Base-by-base conservation (phyloP, 2,888 invertebrate species). In the Andrena camellia region DNA sequence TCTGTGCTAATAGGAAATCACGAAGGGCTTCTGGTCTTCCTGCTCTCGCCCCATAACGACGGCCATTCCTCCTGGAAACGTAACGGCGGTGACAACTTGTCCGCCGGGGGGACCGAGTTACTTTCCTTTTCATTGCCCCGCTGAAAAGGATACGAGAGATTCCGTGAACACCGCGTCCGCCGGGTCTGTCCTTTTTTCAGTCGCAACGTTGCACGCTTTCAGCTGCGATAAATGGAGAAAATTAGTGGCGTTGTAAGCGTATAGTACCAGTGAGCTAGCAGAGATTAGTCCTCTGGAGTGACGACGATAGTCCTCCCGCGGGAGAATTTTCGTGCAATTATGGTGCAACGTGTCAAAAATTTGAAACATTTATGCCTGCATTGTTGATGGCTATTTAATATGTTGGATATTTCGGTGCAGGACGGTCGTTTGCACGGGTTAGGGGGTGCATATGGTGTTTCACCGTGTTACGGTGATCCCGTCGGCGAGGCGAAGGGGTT, bases 1-100 rank as follows among this genome's bases (percentile, higher is more conserved):
- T 92, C 91, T 89, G 90, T 89, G 91, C 92, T 92, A 92, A 92
- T 92, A 92, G 89, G 90, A 91, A 90, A 91, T 91, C 90, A 91
- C 90, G 86, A 88, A 90, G 90, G 91, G 89, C 86, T 89, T 89
- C 89, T 57, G 83, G 68, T 71, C 87, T 66, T 83, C 79, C 77
- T 68, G 59, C 67, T 48, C 48, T 66, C 83, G 71, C 71, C 68
- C 80, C 60, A 33, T 73, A 81, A 77, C 81, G 73, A 69, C 68
- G 60, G 23, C 20, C 59, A 52, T 64, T 71, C 54, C 75, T 20
- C 31, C 59, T 64, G 66, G 64, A 67, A 67, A 82, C 70, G 80
- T 68, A 54, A 64, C 66, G 68, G 70, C 74, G 62, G 66, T 69
- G 72, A 78, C 75, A 78, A 84, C 31, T 63, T 64, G 82, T 63